Percentiles rank a stretch among this genome's conserved stretches.
Conservation (phyloP, 2,888 invertebrate species). For the Beris morrisii region DNA sequence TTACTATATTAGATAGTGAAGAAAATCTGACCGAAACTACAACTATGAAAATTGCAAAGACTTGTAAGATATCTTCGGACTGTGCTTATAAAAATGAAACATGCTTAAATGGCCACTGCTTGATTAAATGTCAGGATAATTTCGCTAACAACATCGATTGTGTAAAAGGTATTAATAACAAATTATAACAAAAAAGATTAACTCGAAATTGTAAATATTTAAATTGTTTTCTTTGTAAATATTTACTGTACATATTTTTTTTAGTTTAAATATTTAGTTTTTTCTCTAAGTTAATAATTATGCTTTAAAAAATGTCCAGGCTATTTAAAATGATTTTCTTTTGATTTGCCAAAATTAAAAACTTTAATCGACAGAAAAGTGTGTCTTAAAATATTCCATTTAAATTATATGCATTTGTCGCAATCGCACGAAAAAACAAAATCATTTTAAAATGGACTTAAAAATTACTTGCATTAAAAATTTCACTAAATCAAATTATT, state of each 20-base stretch:
- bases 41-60: constrained; percentile 50
- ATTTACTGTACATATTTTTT: constrained; percentile 11
- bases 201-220: constrained; percentile 9
- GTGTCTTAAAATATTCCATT: too few species aligned
- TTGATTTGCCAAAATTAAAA: background rate
- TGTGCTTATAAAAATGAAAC: constrained; percentile 61
- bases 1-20: background rate
- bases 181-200: constrained; percentile 29
- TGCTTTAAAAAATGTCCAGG: background rate
- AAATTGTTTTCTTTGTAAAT: background rate
- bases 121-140: constrained; percentile 45
- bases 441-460: constrained; percentile 7
- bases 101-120: constrained; percentile 62
- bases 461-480: constrained; percentile 5
- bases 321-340: background rate
- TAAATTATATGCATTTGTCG: too few species aligned
- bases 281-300: background rate
- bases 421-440: background rate
- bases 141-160: constrained; percentile 45
- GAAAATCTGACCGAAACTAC: constrained; percentile 32
- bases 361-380: too few species aligned
- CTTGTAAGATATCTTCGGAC: constrained; percentile 63
- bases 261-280: constrained; percentile 2
- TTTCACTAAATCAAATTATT: background rate
- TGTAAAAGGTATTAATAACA: constrained; percentile 51